Base-by-base conservation (phyloP, 2,797 vertebrate genomes). In the Peromyscus melanophrys region DNA sequence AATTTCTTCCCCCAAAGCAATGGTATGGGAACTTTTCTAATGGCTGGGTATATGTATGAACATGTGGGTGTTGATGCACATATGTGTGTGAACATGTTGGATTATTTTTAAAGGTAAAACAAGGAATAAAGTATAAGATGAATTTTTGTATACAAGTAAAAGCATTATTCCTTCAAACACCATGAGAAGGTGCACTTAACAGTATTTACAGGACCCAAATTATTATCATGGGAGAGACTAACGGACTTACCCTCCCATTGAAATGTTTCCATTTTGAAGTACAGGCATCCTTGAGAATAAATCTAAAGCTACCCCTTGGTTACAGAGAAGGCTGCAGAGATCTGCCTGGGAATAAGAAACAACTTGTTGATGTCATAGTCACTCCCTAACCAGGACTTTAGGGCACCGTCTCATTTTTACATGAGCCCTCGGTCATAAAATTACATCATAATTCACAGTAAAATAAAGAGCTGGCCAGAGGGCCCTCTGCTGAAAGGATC, bases 281-380 rank as follows among this genome's bases (percentile, higher is more conserved):
- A 71, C 0, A 83, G 29, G 52, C 59, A 82, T 65, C 76, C 63
- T 19, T 40, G 4, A 92, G 88, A 94, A 92, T 17, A 73, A 94
- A 89, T 61, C 43, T n/a, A 88, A 77, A 2, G 80, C 14, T 69
- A 92, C 55, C 11, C 43, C 57, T 80, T 29, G 16, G 59, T 71
- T 40, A 12, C 0, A 92, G 43, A 82, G 75, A 77, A 81, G 78
- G 71, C 61, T 67, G 25, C 37, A 59, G 34, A 95, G 81, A 49
- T 49, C 80, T 82, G 80, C 78, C 71, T 89, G 71, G 27, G 31
- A 95, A 77, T 96, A 73, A 89, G 49, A 93, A 95, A 78, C 40
- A 57, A 85, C 9, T 16, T 89, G 34, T 25, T 52, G 43, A 65
- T 88, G 82, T 90, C 82, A 59, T 75, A 17, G 59, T 86, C 37